Evolutionary conservation across 2,113 vertebrate species (phyloP).

Genomic region (Caretta caretta): DNA sequence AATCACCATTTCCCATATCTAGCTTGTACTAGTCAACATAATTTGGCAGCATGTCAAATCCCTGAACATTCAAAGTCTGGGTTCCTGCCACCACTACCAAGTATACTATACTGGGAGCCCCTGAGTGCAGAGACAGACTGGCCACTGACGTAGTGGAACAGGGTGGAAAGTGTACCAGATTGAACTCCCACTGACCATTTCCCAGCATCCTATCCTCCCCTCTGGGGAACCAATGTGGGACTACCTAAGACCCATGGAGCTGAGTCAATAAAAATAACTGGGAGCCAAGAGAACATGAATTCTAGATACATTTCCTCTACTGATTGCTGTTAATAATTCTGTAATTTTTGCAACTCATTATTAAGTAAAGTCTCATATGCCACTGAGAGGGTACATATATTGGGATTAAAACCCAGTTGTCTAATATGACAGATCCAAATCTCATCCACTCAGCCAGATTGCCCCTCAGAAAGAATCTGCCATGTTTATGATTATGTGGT

Average conservation of each 20-base stretch:
- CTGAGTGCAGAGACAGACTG: not conserved
- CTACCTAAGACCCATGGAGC: not conserved
- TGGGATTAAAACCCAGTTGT: not conserved
- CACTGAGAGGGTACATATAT: not conserved
- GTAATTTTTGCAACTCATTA: not conserved
- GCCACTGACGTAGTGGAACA: not conserved
- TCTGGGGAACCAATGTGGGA: not conserved
- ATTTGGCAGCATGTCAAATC: slow-evolving; percentile 37
- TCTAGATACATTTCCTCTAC: not conserved
- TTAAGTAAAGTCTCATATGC: not conserved
- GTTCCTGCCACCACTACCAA: not conserved
- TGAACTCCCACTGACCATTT: not conserved
- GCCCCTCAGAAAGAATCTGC: not conserved
- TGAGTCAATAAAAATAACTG: not conserved
- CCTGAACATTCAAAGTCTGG: not conserved
- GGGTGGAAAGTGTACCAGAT: slow-evolving; percentile 23
- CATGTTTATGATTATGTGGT: fast-evolving
- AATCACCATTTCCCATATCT: slow-evolving; percentile 19
- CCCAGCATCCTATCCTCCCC: not conserved
- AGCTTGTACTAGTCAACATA: not conserved
- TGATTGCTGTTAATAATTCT: not conserved
- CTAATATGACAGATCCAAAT: not conserved
- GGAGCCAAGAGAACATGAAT: not conserved
- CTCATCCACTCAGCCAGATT: fast-evolving
- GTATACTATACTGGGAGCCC: not conserved